A percentile compares a stretch with the other conserved stretches of the same genome.
These are phyloP conservation scores for Eupristina koningsbergeri DNA, from an alignment of 1,140 invertebrate genomes.

Conservation along the genomic window DNA sequence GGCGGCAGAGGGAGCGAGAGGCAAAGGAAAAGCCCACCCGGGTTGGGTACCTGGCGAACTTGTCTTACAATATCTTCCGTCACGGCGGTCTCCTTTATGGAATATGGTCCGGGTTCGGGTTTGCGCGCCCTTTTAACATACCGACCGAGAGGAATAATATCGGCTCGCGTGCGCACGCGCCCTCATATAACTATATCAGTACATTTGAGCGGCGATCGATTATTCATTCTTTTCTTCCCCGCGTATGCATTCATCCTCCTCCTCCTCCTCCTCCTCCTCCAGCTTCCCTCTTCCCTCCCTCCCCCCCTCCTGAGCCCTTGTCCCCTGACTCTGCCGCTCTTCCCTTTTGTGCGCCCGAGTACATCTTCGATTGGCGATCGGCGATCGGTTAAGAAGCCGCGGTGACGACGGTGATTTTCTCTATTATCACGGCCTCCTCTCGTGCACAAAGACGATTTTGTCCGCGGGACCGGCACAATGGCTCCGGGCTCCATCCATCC, in stretches of 20 bases:
- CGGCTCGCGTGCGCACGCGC: slow-evolving; percentile 30
- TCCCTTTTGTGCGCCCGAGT: not conserved
- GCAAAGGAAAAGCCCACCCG: slow-evolving; percentile 60
- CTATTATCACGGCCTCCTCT: slow-evolving; percentile 21
- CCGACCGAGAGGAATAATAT: slow-evolving; percentile 53
- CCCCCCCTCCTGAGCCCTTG: not conserved
- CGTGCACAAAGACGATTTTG: slow-evolving; percentile 22
- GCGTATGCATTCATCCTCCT: not conserved
- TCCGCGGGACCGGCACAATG: not conserved
- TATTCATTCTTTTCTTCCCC: slow-evolving; percentile 39
- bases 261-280: not conserved
- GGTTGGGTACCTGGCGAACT: slow-evolving; percentile 62
- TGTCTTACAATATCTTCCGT: slow-evolving; percentile 72
- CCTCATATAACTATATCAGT: slow-evolving; percentile 30
- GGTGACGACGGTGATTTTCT: slow-evolving; percentile 41
- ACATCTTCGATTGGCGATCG: slow-evolving; percentile 2
- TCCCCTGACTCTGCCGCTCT: not conserved
- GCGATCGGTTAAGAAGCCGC: slow-evolving; percentile 26
- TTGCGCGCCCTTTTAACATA: slow-evolving; percentile 59
- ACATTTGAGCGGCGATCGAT: slow-evolving; percentile 10
- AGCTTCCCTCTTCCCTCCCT: not conserved
- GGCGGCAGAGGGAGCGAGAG: not conserved
- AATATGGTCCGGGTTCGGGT: slow-evolving; percentile 55
- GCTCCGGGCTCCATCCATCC: not conserved
- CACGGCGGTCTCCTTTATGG: slow-evolving; percentile 71